A percentile compares a stretch with the other conserved stretches of the same genome.
Evolutionary conservation across 2,113 vertebrate species (phyloP).

Genomic region (Clarias batrachus): DNA sequence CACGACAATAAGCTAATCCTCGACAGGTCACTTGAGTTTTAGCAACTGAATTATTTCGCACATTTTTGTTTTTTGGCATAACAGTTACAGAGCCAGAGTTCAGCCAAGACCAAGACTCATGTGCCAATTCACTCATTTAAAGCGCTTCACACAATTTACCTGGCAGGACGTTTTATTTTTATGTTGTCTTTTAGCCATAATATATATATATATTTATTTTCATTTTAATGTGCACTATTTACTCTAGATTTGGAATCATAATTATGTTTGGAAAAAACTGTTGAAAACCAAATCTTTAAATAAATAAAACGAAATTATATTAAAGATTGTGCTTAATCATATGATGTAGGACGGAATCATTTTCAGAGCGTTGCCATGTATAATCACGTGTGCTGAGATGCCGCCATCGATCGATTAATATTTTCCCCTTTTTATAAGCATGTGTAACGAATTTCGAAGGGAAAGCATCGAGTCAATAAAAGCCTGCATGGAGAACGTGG

Average conservation of each 20-base stretch:
- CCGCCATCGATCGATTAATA: no score
- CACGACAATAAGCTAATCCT: background rate
- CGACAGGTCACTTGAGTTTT: background rate
- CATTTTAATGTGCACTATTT: background rate
- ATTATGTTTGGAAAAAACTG: background rate
- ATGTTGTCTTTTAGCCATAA: background rate
- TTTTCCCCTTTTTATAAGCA: background rate
- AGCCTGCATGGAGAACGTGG: slow-evolving; percentile 3
- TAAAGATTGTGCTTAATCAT: background rate
- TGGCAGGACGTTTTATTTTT: background rate
- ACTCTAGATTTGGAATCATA: background rate
- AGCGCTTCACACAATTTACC: background rate
- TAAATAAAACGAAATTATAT: background rate
- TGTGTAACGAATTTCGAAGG: background rate
- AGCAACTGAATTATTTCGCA: background rate
- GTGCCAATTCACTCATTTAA: background rate
- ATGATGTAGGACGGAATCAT: background rate
- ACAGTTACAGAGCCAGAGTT: background rate
- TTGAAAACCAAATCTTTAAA: background rate
- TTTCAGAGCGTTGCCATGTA: background rate
- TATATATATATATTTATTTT: background rate
- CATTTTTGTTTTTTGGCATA: background rate
- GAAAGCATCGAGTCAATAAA: background rate
- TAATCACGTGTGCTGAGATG: background rate
- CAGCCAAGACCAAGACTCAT: slow-evolving; percentile 28